These are phyloP conservation scores for Triops cancriformis DNA, from an alignment of 1,140 invertebrate species.

Conservation along the genomic window DNA sequence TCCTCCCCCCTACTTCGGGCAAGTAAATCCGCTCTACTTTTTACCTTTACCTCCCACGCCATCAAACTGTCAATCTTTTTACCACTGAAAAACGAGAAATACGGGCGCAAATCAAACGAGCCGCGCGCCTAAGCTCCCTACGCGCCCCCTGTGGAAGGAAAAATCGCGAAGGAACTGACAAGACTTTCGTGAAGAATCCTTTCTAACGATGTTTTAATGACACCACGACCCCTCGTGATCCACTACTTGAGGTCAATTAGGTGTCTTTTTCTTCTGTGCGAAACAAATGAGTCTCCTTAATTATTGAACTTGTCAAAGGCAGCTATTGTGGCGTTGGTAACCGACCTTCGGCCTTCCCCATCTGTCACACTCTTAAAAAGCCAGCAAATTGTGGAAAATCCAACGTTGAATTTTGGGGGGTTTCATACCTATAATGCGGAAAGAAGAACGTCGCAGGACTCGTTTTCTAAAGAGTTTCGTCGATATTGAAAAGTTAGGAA, in stretches of 20 bases:
- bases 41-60: slow-evolving; percentile 1
- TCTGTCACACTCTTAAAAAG: not conserved
- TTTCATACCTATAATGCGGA: too few species aligned
- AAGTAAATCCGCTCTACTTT: not conserved
- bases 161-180: not conserved
- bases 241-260: slow-evolving; percentile 1
- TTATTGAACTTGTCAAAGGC: too few species aligned
- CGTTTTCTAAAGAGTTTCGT: not conserved
- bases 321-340: too few species aligned
- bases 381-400: not conserved
- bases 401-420: not conserved
- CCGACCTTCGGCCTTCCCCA: not conserved
- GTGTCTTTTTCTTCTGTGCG: not conserved
- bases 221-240: not conserved
- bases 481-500: not conserved
- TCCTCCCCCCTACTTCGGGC: not conserved
- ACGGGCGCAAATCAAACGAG: slow-evolving; percentile 4
- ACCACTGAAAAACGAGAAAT: not conserved
- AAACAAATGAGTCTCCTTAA: not conserved
- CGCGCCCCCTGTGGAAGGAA: not conserved
- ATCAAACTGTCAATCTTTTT: slow-evolving; percentile 1
- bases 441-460: too few species aligned
- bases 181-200: not conserved
- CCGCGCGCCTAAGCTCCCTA: not conserved
- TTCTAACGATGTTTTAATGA: slow-evolving; percentile 3